Evolutionary conservation across 2,888 invertebrate genomes (phyloP).

Genomic region (Dusona sp.): DNA sequence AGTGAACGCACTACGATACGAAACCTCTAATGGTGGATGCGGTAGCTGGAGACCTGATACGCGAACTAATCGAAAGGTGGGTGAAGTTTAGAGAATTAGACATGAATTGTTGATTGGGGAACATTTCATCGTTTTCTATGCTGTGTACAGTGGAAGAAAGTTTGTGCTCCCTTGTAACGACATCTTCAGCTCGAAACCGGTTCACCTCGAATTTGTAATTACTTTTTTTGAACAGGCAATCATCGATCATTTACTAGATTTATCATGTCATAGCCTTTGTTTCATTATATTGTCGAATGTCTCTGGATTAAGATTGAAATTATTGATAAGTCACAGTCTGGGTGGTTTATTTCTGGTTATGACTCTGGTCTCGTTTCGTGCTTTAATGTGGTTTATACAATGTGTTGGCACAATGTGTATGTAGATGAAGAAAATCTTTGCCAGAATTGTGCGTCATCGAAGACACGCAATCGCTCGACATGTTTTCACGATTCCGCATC

Average conservation of each 20-base stretch:
- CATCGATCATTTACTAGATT: neutral
- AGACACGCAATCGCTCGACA: slow-evolving; percentile 47
- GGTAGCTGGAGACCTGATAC: neutral
- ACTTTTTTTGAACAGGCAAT: neutral
- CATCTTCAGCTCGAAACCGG: neutral
- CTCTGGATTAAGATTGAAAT: slow-evolving; percentile 13
- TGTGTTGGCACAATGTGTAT: neutral
- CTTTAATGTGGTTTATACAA: neutral
- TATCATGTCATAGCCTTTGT: neutral
- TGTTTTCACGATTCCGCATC: slow-evolving; percentile 40
- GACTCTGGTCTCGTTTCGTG: neutral
- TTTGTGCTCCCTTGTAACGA: neutral
- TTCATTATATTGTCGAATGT: neutral
- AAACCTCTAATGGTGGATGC: neutral
- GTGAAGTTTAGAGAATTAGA: neutral
- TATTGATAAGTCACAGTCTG: slow-evolving; percentile 46
- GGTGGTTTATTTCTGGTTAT: slow-evolving; percentile 25
- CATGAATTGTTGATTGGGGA: neutral
- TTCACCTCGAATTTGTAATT: neutral
- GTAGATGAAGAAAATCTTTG: slow-evolving; percentile 50
- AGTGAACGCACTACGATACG: neutral
- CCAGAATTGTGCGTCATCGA: slow-evolving; percentile 73
- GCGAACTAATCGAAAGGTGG: neutral
- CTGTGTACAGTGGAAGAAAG: neutral
- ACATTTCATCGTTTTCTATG: neutral